Percentiles rank a stretch among this genome's conserved stretches.
phyloP scores from a whole-genome alignment of 2,113 vertebrate species.

The Perca fluviatilis region DNA sequence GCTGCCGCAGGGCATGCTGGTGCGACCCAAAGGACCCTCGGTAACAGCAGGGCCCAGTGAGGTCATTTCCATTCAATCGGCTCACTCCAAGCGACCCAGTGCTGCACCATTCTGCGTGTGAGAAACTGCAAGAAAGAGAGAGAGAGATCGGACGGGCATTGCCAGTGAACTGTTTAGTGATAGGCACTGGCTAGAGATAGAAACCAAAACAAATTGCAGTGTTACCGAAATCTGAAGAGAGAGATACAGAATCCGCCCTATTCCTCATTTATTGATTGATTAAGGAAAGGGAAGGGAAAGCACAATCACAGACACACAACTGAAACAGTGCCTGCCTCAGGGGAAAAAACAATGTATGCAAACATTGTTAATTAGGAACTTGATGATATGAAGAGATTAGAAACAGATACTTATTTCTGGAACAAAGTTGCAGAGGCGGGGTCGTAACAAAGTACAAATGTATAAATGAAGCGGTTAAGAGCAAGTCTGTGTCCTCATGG shows the following conservation, averaged over 20 bases:
- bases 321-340: neutral
- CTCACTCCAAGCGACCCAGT: constrained; percentile 40
- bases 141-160: neutral
- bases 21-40: constrained; percentile 69
- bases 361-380: neutral
- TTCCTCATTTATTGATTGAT: neutral
- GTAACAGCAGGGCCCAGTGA: constrained; percentile 69
- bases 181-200: neutral
- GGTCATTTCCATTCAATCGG: constrained; percentile 73
- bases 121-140: neutral
- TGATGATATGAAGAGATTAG: no score
- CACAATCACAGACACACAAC: neutral
- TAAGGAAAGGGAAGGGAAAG: neutral
- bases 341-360: neutral
- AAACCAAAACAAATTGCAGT: neutral
- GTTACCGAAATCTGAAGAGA: neutral
- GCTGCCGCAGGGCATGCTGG: constrained; percentile 67
- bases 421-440: no score
- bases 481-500: no score
- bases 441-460: no score
- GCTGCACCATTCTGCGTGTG: constrained; percentile 15
- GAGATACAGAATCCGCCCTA: neutral
- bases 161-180: neutral
- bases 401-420: no score
- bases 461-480: no score